Evolutionary conservation across 1,140 invertebrate species (phyloP).

Genomic region (Lepidostoma basale): DNA sequence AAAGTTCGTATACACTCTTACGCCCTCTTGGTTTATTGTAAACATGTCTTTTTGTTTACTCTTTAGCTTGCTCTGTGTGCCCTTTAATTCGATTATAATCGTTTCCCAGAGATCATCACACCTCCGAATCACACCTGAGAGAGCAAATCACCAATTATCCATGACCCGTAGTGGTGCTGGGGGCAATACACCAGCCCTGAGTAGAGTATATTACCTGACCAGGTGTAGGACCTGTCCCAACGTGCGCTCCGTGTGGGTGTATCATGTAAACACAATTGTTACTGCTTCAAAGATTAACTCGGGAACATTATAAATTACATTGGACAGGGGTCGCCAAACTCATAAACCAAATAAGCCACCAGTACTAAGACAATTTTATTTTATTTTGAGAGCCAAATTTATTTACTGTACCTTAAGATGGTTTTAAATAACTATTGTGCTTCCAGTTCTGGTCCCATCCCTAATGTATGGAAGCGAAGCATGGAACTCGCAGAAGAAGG

Average conservation of each 20-base stretch:
- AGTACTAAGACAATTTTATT: too few relatives aligned
- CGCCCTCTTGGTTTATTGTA: too few relatives aligned
- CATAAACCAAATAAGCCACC: too few relatives aligned
- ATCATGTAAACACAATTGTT: conserved; percentile 14
- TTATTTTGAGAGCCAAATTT: too few relatives aligned
- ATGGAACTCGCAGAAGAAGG: too few relatives aligned
- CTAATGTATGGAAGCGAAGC: too few relatives aligned
- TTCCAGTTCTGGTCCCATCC: too few relatives aligned
- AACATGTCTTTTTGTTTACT: not conserved
- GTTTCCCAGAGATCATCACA: not conserved
- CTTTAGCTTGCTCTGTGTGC: not conserved
- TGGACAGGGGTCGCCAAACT: not conserved
- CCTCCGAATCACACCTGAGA: not conserved
- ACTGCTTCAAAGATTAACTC: not conserved
- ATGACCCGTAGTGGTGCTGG: not conserved
- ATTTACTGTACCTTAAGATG: too few relatives aligned
- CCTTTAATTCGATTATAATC: not conserved
- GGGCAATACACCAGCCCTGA: too few relatives aligned
- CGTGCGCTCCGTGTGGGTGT: not conserved
- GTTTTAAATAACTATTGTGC: too few relatives aligned
- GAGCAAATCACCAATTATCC: not conserved
- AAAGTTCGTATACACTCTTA: too few relatives aligned
- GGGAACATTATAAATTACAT: conserved; percentile 7
- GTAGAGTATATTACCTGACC: too few relatives aligned
- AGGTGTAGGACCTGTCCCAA: not conserved